Base-by-base conservation (phyloP, 2,888 invertebrate species). In the Brachyptera risi region DNA sequence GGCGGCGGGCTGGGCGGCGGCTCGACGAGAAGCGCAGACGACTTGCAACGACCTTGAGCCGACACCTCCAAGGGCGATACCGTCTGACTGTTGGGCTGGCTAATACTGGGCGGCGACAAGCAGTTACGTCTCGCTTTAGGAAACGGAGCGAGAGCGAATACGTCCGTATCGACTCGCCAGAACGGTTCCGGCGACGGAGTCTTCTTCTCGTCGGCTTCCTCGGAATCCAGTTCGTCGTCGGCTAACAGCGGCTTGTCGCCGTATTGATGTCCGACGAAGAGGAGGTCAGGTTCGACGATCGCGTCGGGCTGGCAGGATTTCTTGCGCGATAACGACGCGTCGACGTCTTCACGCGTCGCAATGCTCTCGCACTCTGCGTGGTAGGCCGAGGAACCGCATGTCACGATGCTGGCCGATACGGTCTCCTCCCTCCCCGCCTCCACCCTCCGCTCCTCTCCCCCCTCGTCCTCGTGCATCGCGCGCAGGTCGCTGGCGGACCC, bases 171-270 rank as follows among this genome's bases (percentile, higher is more conserved):
- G 19, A 26, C 37, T 19, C 51, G n/a, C 57, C 60, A 60, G 38
- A 54, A 51, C n/a, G n/a, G n/a, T 31, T 37, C 19, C 23, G 63
- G 54, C 19, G 59, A 54, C 2, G 63, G 58, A 40, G 37, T 58
- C 35, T 31, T 58, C 1, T n/a, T 35, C 54, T 68, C 67, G 37
- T 59, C 65, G 21, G 71, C 71, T 11, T 70, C 73, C 58, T 85
- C 83, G 1, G 82, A 82, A 68, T 87, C 86, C n/a, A 89, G 73
- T 69, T 90, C 90, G 71, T 90, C 89, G 69, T 90, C 90, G 59
- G 89, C 79, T 3, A 91, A 72, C 38, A 91, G 73, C 1, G 90
- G 90, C 66, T 83, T 83, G 64, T 87, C 88, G 1, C 89, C 90
- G 68, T 87, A 88, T 67, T 85, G 86, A 71, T 88, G 88, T 0